A percentile compares a stretch with the other conserved stretches of the same genome.
phyloP scores from a whole-genome alignment of 2,113 vertebrate species.

The Campylomormyrus numenius region DNA sequence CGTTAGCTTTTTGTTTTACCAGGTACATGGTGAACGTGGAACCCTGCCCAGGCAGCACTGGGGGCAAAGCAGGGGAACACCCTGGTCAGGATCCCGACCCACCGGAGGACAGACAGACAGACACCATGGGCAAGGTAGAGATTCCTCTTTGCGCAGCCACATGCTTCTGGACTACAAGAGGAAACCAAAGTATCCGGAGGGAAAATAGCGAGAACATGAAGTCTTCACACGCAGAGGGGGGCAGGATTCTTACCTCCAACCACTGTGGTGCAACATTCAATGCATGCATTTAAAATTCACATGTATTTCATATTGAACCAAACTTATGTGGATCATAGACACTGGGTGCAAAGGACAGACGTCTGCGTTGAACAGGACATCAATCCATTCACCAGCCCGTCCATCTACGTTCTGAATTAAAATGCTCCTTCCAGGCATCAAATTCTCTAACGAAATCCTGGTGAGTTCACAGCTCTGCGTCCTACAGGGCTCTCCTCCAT shows the following conservation, averaged over 20 bases:
- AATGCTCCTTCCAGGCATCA: background rate
- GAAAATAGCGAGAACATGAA: background rate
- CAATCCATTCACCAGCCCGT: background rate
- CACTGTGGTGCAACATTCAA: background rate
- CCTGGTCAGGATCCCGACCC: background rate
- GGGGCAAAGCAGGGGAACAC: background rate
- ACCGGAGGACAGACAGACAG: background rate
- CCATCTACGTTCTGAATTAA: background rate
- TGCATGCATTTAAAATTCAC: background rate
- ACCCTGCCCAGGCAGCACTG: background rate
- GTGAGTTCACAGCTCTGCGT: background rate
- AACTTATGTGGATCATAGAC: background rate
- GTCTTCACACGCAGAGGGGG: background rate
- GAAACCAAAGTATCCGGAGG: background rate
- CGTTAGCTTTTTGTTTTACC: background rate
- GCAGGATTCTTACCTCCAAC: background rate
- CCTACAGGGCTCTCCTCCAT: background rate
- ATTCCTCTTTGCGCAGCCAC: background rate
- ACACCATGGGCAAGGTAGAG: background rate
- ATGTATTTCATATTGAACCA: background rate
- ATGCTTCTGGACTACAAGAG: background rate
- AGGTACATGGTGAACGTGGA: background rate
- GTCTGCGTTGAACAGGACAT: background rate
- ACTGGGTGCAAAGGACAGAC: background rate
- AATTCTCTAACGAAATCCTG: background rate